Evolutionary conservation across 2,113 vertebrate species (phyloP).

Genomic region (Bos javanicus): DNA sequence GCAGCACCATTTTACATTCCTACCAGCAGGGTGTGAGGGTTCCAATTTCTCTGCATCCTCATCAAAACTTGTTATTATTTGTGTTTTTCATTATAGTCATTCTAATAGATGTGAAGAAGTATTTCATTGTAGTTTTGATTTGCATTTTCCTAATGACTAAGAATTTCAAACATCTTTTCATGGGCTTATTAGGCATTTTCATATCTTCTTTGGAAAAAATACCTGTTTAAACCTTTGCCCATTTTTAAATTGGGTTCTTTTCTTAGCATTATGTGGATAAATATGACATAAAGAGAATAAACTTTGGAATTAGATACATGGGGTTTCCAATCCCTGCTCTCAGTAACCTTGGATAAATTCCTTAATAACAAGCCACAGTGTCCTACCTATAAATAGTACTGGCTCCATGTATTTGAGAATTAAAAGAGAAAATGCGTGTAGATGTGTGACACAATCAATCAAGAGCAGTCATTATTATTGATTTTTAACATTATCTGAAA

Average conservation of each 20-base stretch:
- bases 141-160: not conserved
- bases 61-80: not conserved
- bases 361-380: not conserved
- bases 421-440: not conserved
- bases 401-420: not conserved
- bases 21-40: not conserved
- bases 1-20: not conserved
- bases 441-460: not conserved
- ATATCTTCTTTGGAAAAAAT: not conserved
- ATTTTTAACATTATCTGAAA: not conserved
- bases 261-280: not conserved
- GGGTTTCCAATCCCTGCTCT: not conserved
- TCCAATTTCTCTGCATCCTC: not conserved
- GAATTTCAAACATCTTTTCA: not conserved
- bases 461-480: not conserved
- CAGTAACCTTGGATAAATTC: not conserved
- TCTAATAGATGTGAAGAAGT: not conserved
- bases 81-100: not conserved
- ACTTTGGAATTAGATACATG: constrained; percentile 13
- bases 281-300: not conserved
- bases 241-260: not conserved
- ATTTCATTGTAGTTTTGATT: constrained; percentile 18
- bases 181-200: not conserved
- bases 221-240: not conserved
- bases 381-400: not conserved